Base-by-base conservation (phyloP, 2,797 vertebrate species). In the Takifugu rubripes region DNA sequence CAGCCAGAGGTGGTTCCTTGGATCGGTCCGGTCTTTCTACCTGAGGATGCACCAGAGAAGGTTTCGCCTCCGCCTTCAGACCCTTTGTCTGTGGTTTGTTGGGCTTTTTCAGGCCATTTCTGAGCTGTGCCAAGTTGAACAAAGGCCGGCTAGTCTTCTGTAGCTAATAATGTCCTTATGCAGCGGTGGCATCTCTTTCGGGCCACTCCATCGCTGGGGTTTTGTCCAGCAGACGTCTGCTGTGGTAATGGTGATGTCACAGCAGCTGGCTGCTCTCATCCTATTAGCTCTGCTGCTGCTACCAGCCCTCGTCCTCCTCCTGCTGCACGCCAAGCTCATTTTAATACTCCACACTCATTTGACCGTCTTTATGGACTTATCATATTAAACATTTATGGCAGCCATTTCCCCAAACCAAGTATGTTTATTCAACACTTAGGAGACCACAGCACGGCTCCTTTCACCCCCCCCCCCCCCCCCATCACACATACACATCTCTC, bases 361-460 rank as follows among this genome's bases (percentile, higher is more conserved):
- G 83, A 87, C 78, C 79, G 75, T 88, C 85, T 88, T 89, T 88
- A 90, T 88, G 80, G 84, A 88, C 81, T 87, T 86, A 87, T 85
- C 85, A 86, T 89, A 89, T 88, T 90, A 89, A 89, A 89, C 87
- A 88, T 90, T 90, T 88, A 89, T 88, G 76, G 70, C 86, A 84
- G 86, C 83, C 81, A 85, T 88, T 88, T 89, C 81, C 80, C 84
- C 89, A 87, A 90, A 89, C 82, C 84, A 86, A 88, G 84, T 84
- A 87, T 89, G 86, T 90, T 90, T 90, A 87, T 89, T 90, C 84
- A 89, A 89, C 89, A 90, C 88, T 89, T 86, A 88, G 59, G 85
- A 83, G 79, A 87, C 82, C 86, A 73, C 84, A 81, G 83, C 82
- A 76, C 24, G 64, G 73, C 77, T 82, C 79, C 84, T 77, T 73